Percentiles rank a stretch among this genome's conserved stretches.
Evolutionary conservation across 2,797 vertebrate genomes (phyloP).

Genomic region (Ara ararauna): DNA sequence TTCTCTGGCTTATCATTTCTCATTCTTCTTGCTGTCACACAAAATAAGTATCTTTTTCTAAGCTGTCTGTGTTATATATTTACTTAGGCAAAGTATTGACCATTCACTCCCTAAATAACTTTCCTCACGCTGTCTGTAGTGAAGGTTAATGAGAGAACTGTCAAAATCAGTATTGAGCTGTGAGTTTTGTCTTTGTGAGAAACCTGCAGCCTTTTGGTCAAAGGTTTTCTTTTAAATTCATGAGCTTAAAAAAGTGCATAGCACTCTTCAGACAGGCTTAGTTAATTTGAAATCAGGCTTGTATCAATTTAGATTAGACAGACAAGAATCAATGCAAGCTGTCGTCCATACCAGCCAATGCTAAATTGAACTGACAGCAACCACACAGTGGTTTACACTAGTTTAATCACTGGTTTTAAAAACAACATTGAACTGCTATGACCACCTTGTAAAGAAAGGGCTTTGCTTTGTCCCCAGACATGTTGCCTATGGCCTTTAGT

Average conservation of each 20-base stretch:
- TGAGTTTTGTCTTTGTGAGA: slow-evolving; percentile 6
- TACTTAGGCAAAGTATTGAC: slow-evolving; percentile 30
- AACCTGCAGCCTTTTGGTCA: not conserved
- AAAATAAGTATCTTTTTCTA: slow-evolving; percentile 23
- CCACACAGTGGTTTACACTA: not conserved
- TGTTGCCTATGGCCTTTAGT: not conserved
- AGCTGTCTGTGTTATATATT: not conserved
- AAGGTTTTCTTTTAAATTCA: slow-evolving; percentile 35
- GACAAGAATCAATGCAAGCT: slow-evolving; percentile 34
- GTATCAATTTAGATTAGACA: slow-evolving; percentile 42
- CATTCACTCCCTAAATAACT: not conserved
- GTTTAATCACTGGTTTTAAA: slow-evolving; percentile 6
- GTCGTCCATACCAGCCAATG: not conserved
- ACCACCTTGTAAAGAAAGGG: not conserved
- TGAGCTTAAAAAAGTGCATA: not conserved
- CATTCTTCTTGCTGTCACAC: slow-evolving; percentile 10
- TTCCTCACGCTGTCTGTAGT: not conserved
- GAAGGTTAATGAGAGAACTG: slow-evolving; percentile 26
- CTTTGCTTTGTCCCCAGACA: not conserved
- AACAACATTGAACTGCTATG: not conserved
- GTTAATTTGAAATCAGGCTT: slow-evolving; percentile 26
- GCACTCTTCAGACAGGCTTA: not conserved
- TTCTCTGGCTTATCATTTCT: slow-evolving; percentile 5
- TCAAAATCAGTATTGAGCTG: not conserved
- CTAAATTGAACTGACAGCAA: not conserved